Evolutionary conservation across 2,888 invertebrate genomes (phyloP).

Genomic region (Scaptodrosophila latifasciaeformis): DNA sequence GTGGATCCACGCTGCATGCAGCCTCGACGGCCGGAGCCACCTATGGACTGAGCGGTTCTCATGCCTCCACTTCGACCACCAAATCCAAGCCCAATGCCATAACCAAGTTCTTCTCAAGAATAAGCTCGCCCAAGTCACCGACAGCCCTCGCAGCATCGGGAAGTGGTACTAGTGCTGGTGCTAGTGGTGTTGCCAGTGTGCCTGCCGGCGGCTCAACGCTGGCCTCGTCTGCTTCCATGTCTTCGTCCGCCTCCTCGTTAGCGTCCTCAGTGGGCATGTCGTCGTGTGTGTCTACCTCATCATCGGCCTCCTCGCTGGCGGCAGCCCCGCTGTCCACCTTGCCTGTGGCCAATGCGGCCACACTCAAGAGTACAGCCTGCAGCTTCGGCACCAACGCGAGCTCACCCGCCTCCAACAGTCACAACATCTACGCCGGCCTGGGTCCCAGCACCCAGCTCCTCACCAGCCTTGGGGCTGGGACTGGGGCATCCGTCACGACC

Average conservation of each 20-base stretch:
- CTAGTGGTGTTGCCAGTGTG: slow-evolving; percentile 22
- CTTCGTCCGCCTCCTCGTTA: slow-evolving; percentile 61
- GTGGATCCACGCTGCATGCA: slow-evolving; percentile 32
- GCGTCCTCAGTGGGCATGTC: slow-evolving; percentile 58
- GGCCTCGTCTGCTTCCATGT: slow-evolving; percentile 64
- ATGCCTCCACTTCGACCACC: slow-evolving; percentile 29
- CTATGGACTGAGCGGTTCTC: slow-evolving; percentile 14
- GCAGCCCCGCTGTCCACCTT: slow-evolving; percentile 58
- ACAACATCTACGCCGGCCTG: slow-evolving; percentile 48
- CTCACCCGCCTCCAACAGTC: slow-evolving; percentile 11
- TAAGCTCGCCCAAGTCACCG: slow-evolving; percentile 74
- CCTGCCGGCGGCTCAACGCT: slow-evolving; percentile 44
- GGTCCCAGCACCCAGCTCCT: slow-evolving; percentile 52
- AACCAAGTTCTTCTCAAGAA: slow-evolving; percentile 74
- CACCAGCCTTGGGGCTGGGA: slow-evolving; percentile 47
- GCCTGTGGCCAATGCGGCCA: slow-evolving; percentile 71
- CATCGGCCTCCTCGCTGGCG: slow-evolving; percentile 64
- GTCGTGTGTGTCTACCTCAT: slow-evolving; percentile 53
- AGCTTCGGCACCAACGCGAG: slow-evolving; percentile 44
- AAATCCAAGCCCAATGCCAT: slow-evolving; percentile 75
- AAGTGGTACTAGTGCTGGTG: slow-evolving; percentile 4
- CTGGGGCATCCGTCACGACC: slow-evolving; percentile 24
- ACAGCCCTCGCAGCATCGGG: slow-evolving; percentile 56
- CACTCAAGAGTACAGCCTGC: slow-evolving; percentile 72
- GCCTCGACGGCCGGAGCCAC: slow-evolving; percentile 27